Base-by-base conservation (phyloP, 2,113 vertebrate genomes). In the Syngnathus typhle region DNA sequence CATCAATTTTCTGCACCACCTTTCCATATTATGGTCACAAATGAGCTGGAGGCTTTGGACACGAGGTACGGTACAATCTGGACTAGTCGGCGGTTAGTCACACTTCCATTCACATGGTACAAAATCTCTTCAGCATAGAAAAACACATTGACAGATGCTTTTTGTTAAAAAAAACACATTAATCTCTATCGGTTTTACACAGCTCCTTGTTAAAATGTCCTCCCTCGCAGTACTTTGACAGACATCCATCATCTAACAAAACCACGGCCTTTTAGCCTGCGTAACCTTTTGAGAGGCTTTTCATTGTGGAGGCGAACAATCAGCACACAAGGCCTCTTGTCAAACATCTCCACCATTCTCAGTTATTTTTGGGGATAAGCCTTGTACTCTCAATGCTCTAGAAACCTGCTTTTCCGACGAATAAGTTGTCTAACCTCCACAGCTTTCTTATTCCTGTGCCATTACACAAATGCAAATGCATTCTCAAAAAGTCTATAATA, bases 321-420 rank as follows among this genome's bases (percentile, higher is more conserved):
- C 72, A 68, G 47, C 37, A 13, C 36, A 70, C 79, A 78, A 78
- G 74, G 67, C 81, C 79, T 67, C 77, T 78, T 80, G 78, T 84
- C 75, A 80, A 88, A 73, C 72, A 72, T 64, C 62, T 70, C 71
- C 38, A 67, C 56, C 75, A n/a, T 77, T 80, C 67, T 73, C 64
- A 23, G 76, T 85, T 87, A 76, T 84, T 86, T 77, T 68, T 69
- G 74, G 75, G 78, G 66, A 79, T 78, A 85, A 85, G 82, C 75
- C 65, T 71, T 49, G 76, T 67, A 52, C 67, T 70, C 69, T 38
- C 72, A 58, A 56, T 41, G 67, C 63, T 65, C 74, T 63, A 39
- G 38, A 72, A 76, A 82, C 75, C 76, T 81, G 68, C 13, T 59
- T 75, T 67, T 67, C 60, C 70, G 74, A 83, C 64, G 79, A 77